Conservation (phyloP, 64 coral and sea anemone species). For the Pocillopora damicornis region DNA sequence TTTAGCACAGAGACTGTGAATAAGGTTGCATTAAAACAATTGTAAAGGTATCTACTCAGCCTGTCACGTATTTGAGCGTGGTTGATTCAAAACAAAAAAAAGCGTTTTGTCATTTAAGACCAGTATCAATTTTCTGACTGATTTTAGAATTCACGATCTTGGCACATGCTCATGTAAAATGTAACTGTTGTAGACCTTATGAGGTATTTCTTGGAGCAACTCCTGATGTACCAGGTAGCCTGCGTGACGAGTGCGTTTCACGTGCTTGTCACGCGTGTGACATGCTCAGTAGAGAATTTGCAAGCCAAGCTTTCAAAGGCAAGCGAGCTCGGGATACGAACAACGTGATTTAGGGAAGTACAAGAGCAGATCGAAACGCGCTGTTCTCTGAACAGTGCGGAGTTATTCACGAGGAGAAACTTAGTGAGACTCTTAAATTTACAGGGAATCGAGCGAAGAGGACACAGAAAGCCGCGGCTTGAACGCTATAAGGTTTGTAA, state of each 20-base stretch:
- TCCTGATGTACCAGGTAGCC: neutral
- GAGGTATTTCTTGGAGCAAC: too few relatives aligned
- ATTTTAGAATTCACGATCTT: too few relatives aligned
- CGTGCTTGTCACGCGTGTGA: constrained; percentile 5
- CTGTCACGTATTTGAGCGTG: too few relatives aligned
- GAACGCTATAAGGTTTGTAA: constrained; percentile 16
- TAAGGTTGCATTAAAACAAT: too few relatives aligned
- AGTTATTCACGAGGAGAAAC: neutral
- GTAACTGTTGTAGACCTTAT: too few relatives aligned
- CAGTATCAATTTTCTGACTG: too few relatives aligned
- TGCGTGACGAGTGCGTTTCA: neutral
- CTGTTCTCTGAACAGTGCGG: neutral
- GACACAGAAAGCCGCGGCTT: neutral
- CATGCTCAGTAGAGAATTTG: neutral
- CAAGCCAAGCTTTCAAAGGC: neutral
- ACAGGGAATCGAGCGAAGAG: neutral
- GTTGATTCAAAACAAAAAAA: too few relatives aligned
- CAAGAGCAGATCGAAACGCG: neutral
- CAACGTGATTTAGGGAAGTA: neutral
- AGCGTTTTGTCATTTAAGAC: too few relatives aligned
- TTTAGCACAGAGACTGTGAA: too few relatives aligned
- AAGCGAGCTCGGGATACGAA: neutral
- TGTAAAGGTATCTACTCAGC: too few relatives aligned
- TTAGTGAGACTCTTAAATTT: neutral
- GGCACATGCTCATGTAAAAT: too few relatives aligned